phyloP scores from a whole-genome alignment of 2,888 invertebrate genomes.

The Dermolepida albohirtum region DNA sequence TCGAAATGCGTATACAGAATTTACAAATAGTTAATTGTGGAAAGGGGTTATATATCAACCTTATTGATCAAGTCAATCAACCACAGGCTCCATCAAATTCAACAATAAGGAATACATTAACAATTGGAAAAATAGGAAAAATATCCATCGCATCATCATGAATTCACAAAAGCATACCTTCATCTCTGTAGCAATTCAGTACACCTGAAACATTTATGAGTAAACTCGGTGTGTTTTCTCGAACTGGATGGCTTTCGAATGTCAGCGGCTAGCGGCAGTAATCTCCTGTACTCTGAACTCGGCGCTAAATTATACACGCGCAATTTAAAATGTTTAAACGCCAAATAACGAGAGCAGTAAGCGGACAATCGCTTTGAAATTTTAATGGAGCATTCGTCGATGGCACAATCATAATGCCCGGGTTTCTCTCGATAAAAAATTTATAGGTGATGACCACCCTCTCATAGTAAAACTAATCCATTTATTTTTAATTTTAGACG shows the following conservation, averaged over 20 bases:
- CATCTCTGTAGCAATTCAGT: conserved; percentile 34
- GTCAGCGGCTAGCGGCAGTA: conserved; percentile 30
- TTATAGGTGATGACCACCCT: conserved; percentile 7
- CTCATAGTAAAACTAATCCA: neutral
- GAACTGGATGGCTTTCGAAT: conserved; percentile 17
- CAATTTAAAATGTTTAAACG: conserved; percentile 43
- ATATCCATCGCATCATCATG: conserved; percentile 34
- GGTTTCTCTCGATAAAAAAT: conserved; percentile 24
- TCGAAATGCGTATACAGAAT: no score
- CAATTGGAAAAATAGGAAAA: conserved; percentile 26
- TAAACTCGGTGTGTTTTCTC: conserved; percentile 14
- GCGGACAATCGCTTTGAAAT: conserved; percentile 31
- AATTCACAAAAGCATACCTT: conserved; percentile 37
- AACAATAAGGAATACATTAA: neutral
- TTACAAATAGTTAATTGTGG: no score
- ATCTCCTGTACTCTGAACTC: conserved; percentile 20
- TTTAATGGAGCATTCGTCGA: conserved; percentile 25
- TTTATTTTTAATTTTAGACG: conserved; percentile 27
- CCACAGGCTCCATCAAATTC: no score
- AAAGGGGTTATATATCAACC: no score
- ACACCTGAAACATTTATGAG: conserved; percentile 30
- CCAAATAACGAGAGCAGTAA: conserved; percentile 41
- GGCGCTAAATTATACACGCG: conserved; percentile 33
- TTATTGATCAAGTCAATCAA: no score
- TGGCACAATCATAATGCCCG: conserved; percentile 1